Base-by-base conservation (phyloP, 2,888 invertebrate species). In the Sarcophaga rosellei region DNA sequence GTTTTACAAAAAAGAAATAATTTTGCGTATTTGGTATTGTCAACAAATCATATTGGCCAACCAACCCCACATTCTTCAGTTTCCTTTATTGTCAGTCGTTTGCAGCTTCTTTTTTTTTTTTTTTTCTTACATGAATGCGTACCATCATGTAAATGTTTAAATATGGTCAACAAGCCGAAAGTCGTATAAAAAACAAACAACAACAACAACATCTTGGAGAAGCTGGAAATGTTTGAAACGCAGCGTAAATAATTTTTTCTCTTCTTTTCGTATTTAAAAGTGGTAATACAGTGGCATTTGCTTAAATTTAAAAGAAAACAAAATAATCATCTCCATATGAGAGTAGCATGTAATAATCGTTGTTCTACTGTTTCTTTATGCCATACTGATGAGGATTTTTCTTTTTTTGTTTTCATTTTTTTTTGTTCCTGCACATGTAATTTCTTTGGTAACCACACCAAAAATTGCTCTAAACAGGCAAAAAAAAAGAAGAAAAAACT, bases 11-110 rank as follows among this genome's bases (percentile, higher is more conserved):
- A 35, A 80, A 70, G 70, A n/a, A n/a, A n/a, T n/a, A n/a, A n/a
- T 80, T 70, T 84, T 84, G 80, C 85, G 80, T 82, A 83, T 84
- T 84, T 88, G 86, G 86, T 77, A 82, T 82, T 86, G 81, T 84
- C 82, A 88, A 86, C 84, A 88, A 84, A 86, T 88, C 84, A 88
- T 88, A 81, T 84, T 86, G 84, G 84, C 77, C 84, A 53, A 15
- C 53, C 53, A 53, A 15, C 53, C 53, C 53, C 53, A 86, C 86
- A 74, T 85, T 81, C 62, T 84, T 70, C 11, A 25, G 53, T 73
- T 62, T 53, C 20, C 61, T n/a, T 61, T 63, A 21, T 63, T 61
- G 21, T 70, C 62, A 47, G 35, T 61, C 59, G 21, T 35, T 72
- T 72, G 57, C 23, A 70, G 57, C 57, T 45, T 72, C 35, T 65